Conservation (phyloP, 1,140 invertebrate genomes). For the honey bee (Apis mellifera) region Amel_HAv3.1 CM009940.2:9453501-9454000, state of each 20-base stretch:
- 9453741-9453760: conserved; percentile 49
- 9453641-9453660: not conserved
- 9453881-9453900: not conserved
- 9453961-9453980: no score
- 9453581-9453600: not conserved
- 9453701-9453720: conserved; percentile 36
- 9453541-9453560: not conserved
- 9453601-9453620: conserved; percentile 7
- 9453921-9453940: no score
- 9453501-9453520: no score
- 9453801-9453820: conserved; percentile 65
- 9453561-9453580: not conserved
- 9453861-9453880: not conserved
- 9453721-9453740: conserved; percentile 65
- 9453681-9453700: not conserved
- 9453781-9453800: conserved; percentile 67
- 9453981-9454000: no score
- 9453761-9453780: conserved; percentile 60
- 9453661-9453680: conserved; percentile 28
- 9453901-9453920: not conserved
- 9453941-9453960: no score
- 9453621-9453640: not conserved
- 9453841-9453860: conserved; percentile 25
- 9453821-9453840: conserved; percentile 56
- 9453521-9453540: no score